A percentile compares a stretch with the other conserved stretches of the same genome.
Evolutionary conservation across 1,140 invertebrate species (phyloP).

Genomic region (Drosophila subpulchrella): DNA sequence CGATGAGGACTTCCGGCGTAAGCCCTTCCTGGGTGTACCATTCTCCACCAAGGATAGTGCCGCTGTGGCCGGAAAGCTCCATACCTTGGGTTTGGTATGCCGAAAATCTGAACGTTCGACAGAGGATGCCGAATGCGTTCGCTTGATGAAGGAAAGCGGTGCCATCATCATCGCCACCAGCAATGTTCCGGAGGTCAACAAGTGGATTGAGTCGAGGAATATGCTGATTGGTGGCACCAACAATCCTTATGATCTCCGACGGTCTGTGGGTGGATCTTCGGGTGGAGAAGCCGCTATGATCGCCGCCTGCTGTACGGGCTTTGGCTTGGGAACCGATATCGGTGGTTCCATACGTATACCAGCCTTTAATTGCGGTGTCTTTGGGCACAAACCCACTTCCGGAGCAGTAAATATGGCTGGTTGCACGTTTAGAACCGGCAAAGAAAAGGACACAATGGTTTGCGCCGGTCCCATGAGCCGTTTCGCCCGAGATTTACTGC

Average conservation of each 20-base stretch:
- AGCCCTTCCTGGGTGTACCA: slow-evolving; percentile 92
- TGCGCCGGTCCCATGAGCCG: slow-evolving; percentile 92
- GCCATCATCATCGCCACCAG: slow-evolving; percentile 96
- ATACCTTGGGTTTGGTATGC: slow-evolving; percentile 88
- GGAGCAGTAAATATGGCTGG: slow-evolving; percentile 87
- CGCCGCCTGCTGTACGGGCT: slow-evolving; percentile 91
- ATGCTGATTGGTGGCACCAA: slow-evolving; percentile 95
- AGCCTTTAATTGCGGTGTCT: slow-evolving; percentile 97
- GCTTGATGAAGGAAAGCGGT: slow-evolving; percentile 90
- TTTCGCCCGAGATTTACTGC: slow-evolving; percentile 90
- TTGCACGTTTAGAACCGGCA: slow-evolving; percentile 87
- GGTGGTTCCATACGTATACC: slow-evolving; percentile 98
- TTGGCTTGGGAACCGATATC: slow-evolving; percentile 96
- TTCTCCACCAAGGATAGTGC: slow-evolving; percentile 90
- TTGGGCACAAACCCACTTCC: slow-evolving; percentile 94
- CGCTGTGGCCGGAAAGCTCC: slow-evolving; percentile 87
- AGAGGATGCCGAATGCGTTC: slow-evolving; percentile 92
- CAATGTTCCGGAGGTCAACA: slow-evolving; percentile 95
- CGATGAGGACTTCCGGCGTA: slow-evolving; percentile 86
- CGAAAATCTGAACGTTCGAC: slow-evolving; percentile 86
- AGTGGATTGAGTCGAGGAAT: slow-evolving; percentile 93
- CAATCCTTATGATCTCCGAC: slow-evolving; percentile 95
- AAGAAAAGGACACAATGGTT: slow-evolving; percentile 87
- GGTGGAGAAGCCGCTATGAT: slow-evolving; percentile 92
- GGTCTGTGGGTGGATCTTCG: slow-evolving; percentile 93